A percentile compares a stretch with the other conserved stretches of the same genome.
Evolutionary conservation across 2,797 vertebrate species (phyloP).

Genomic region (Falco cherrug): DNA sequence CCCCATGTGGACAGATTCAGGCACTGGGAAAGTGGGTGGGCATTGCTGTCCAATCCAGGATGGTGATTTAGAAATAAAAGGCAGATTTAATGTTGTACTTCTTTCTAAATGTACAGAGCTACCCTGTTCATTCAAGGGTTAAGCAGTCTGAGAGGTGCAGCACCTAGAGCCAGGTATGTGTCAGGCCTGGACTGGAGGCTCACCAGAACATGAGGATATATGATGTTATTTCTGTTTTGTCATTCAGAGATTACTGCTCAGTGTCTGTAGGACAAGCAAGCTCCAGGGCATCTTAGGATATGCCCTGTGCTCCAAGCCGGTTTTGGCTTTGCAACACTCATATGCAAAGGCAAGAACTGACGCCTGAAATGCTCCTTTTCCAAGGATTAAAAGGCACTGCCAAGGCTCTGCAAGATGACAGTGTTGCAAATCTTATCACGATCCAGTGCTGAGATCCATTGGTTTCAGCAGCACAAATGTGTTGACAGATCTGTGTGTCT

Average conservation of each 20-base stretch:
- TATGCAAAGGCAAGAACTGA: background rate
- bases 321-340: conserved; percentile 26
- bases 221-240: conserved; percentile 51
- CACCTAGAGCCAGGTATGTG: conserved; percentile 36
- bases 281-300: conserved; percentile 40
- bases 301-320: background rate
- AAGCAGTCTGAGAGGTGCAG: conserved; percentile 2
- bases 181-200: conserved; percentile 32
- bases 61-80: background rate
- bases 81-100: background rate
- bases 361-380: conserved; percentile 32
- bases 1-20: background rate
- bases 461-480: background rate
- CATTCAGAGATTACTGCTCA: conserved; percentile 34
- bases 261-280: conserved; percentile 29
- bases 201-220: conserved; percentile 37
- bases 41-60: background rate
- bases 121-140: background rate
- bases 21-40: background rate
- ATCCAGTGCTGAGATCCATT: background rate
- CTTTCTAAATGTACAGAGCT: background rate
- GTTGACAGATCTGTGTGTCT: conserved; percentile 3
- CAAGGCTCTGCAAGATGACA: conserved; percentile 37
- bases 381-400: conserved; percentile 32
- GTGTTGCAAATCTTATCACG: conserved; percentile 34